Base-by-base conservation (phyloP, 2,888 invertebrate genomes). In the Hyalella azteca region DNA sequence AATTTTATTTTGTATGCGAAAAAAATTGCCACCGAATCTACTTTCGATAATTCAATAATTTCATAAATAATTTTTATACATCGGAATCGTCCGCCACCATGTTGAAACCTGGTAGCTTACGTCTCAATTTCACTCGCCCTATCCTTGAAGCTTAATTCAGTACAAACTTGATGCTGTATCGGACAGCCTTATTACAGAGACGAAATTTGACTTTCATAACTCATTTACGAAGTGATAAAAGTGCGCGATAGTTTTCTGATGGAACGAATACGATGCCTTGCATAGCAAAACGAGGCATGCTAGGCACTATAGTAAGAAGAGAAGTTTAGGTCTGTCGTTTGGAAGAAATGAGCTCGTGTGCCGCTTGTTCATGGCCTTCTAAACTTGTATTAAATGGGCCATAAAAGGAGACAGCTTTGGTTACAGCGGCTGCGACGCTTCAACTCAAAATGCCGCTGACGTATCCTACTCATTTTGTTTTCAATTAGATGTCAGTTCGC, bases 271-370 rank as follows among this genome's bases (percentile, higher is more conserved):
- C 29, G 54, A 29, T 11, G n/a, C n/a, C n/a, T n/a, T n/a, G n/a
- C n/a, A n/a, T n/a, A n/a, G n/a, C n/a, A 45, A 45, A 1, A 36
- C 36, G 66, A 36, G 36, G 39, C 66, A n/a, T n/a, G n/a, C n/a
- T n/a, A n/a, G n/a, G n/a, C n/a, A n/a, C n/a, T n/a, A n/a, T 66
- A 7, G 39, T 11, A 66, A 66, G 66, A 36, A 19, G 29, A 66
- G 66, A 66, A 66, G 36, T 66, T 66, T 36, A 66, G 36, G 66
- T 66, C 66, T 22, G 66, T 66, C 66, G 66, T 66, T 36, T 66
- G 66, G 29, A 36, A 66, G 66, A 66, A 66, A 66, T 29, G 66
- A 66, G 66, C 66, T 36, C 66, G 36, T 66, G 36, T 66, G 19
- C 29, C 36, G 66, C 66, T 66, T 66, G 66, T 66, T 66, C 66